Evolutionary conservation across 2,797 vertebrate genomes (phyloP).

Genomic region (Danio choprae): DNA sequence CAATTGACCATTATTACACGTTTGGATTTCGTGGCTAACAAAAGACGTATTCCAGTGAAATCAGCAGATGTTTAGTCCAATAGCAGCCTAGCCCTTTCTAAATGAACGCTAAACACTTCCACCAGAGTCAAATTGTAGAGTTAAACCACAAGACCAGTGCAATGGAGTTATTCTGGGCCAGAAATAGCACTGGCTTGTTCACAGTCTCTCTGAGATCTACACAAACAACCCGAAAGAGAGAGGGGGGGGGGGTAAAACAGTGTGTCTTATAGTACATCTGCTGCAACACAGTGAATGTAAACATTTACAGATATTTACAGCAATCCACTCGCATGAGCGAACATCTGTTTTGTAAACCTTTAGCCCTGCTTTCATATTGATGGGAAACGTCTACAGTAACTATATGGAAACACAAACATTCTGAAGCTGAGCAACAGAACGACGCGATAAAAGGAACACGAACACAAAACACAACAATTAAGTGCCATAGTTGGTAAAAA

Average conservation of each 20-base stretch:
- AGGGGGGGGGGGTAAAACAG: not conserved
- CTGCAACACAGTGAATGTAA: constrained; percentile 51
- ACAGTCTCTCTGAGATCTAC: constrained; percentile 20
- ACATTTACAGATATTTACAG: constrained; percentile 46
- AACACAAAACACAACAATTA: constrained; percentile 2
- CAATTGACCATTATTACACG: constrained; percentile 17
- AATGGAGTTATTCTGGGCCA: not conserved
- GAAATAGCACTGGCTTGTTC: constrained; percentile 25
- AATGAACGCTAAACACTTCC: constrained; percentile 18
- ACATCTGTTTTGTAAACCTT: constrained; percentile 38
- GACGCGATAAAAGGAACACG: not conserved
- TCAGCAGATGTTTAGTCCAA: constrained; percentile 42
- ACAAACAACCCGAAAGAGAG: constrained; percentile 19
- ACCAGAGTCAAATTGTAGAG: constrained; percentile 3
- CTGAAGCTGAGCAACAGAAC: constrained; percentile 38
- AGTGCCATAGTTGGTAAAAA: constrained; percentile 20
- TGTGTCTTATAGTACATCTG: constrained; percentile 17
- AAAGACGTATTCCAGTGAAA: constrained; percentile 32
- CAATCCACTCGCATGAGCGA: constrained; percentile 17
- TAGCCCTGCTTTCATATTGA: constrained; percentile 57
- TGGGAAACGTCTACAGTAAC: constrained; percentile 39
- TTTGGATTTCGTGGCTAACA: not conserved
- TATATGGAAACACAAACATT: constrained; percentile 57
- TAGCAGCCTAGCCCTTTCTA: constrained; percentile 37
- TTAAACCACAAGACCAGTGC: constrained; percentile 36